Percentiles rank a stretch among this genome's conserved stretches.
These are phyloP conservation scores for Hystrix brachyura DNA, from an alignment of 2,113 vertebrate species.

Conservation along the genomic window DNA sequence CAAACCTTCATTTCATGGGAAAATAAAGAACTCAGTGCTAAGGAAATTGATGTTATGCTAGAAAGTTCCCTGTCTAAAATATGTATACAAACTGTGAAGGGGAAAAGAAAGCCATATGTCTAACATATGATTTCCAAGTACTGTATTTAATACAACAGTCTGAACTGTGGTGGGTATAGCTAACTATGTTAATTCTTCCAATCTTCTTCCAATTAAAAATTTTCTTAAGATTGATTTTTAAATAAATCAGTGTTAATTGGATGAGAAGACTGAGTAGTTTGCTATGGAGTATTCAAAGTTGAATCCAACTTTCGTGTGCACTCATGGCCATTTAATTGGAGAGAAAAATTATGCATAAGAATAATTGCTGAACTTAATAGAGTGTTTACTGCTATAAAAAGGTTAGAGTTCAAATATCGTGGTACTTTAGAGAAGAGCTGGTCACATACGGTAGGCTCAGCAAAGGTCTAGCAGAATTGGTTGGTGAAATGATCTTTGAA, in stretches of 20 bases:
- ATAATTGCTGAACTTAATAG: background rate
- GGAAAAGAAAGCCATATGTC: constrained; percentile 52
- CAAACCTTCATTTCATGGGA: constrained; percentile 78
- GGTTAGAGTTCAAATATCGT: background rate
- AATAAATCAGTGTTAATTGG: background rate
- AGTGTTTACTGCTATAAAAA: background rate
- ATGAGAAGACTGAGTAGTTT: background rate
- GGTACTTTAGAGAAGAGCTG: background rate
- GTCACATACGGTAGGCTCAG: background rate
- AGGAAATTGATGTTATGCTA: constrained; percentile 80
- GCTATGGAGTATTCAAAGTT: background rate
- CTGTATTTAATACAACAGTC: background rate
- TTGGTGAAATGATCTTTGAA: background rate
- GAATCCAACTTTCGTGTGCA: background rate
- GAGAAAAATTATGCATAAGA: background rate
- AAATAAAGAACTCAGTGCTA: constrained; percentile 77
- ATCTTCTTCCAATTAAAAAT: constrained; percentile 13
- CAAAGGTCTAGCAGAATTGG: background rate
- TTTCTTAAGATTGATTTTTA: constrained; percentile 6
- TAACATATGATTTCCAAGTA: background rate
- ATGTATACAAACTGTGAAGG: constrained; percentile 69
- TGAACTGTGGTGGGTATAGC: background rate
- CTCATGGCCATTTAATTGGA: background rate
- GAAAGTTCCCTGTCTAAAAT: constrained; percentile 67
- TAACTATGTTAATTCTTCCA: constrained; percentile 18